Percentiles rank a stretch among this genome's conserved stretches.
Conservation (phyloP, 2,888 invertebrate species). For the Perithous albicinctus region DNA sequence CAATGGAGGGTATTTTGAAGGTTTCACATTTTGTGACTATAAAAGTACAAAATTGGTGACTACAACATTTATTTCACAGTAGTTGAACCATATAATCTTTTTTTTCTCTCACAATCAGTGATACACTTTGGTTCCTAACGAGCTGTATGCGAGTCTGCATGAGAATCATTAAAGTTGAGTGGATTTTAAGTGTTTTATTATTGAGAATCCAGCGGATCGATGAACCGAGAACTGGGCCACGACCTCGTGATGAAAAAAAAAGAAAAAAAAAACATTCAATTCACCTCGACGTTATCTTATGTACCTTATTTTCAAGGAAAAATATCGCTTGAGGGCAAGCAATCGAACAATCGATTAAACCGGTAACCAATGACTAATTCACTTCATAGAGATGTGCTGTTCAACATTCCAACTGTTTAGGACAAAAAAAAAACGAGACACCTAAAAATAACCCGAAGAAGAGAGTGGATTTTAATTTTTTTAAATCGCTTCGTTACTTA, state of each 20-base stretch:
- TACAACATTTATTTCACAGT: not conserved
- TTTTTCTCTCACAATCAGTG: no score
- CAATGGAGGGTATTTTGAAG: no score
- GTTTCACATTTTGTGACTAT: no score
- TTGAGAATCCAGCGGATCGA: constrained; percentile 4
- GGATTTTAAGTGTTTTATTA: constrained; percentile 1
- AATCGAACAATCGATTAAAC: not conserved
- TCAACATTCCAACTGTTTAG: no score
- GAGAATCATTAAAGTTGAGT: not conserved
- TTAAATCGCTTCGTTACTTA: no score
- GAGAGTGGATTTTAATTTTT: no score
- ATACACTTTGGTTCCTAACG: not conserved
- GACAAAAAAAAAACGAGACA: no score
- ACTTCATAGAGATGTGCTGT: not conserved
- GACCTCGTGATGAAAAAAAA: constrained; percentile 4
- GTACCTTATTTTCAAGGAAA: not conserved
- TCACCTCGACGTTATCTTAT: not conserved
- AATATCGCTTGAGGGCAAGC: not conserved
- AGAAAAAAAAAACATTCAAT: no score
- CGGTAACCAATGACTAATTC: not conserved
- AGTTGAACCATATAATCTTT: no score
- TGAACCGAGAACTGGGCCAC: not conserved
- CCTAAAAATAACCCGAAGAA: no score
- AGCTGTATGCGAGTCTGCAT: not conserved
- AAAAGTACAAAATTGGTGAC: not conserved